Evolutionary conservation across 2,888 invertebrate species (phyloP), one percentile per base, ranked within the genome.

Genomic region (Ophonus ardosiacus): DNA sequence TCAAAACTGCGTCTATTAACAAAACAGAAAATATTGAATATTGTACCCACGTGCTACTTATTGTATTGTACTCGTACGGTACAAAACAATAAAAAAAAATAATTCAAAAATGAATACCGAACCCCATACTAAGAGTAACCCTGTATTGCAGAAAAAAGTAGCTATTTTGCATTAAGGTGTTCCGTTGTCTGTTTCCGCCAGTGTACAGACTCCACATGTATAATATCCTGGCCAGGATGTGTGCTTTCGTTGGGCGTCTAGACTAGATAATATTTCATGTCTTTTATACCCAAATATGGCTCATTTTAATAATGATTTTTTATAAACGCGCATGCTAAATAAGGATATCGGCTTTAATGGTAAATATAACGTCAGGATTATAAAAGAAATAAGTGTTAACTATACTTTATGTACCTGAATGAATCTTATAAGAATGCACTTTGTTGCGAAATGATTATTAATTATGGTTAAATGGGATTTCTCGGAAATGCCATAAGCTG

Each of bases 211-310:
- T 38, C 68, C 31, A 6, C 38, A 18, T 8, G 43, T 74, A 40
- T 68, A 68, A 18, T 15, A 24, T 13, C 63, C 7, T 18, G 63
- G 59, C 59, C 24, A 68, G 38, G 63, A 63, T 68, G 71, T 17
- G 43, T 21, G 40, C 13, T 43, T 74, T 43, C 43, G 17, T 43
- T 74, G 17, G 40, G n/a, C 15, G 68, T 31, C 68, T 68, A 68
- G 68, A 38, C 68, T 24, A 38, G 18, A 74, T 74, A 74, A 43
- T 74, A 74, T 74, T 74, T 74, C 71, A 74, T 74, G 40, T 43
- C 71, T 74, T 74, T 74, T 74, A 74, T 74, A 74, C 71, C 71
- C 71, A 74, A 74, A 74, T 74, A 74, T 43, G 71, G 71, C 71
- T 74, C 43, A 74, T 74, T 74, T 74, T 74, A 74, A 74, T 74